A percentile compares a stretch with the other conserved stretches of the same genome.
Evolutionary conservation across 2,113 vertebrate genomes (phyloP).

Genomic region (Bolborhynchus lineola): DNA sequence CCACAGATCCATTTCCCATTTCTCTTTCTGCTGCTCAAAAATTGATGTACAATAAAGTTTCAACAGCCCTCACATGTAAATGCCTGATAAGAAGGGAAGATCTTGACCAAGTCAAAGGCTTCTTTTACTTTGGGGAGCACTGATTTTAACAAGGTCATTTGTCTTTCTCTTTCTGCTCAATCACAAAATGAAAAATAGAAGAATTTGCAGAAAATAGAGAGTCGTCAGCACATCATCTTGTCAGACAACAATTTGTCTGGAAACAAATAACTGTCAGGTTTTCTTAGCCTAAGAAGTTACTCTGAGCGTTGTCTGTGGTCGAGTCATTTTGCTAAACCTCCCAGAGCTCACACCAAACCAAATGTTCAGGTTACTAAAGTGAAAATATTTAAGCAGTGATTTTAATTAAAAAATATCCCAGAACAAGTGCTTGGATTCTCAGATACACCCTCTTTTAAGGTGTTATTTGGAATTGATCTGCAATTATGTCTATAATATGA

Average conservation of each 20-base stretch:
- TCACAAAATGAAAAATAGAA: constrained; percentile 23
- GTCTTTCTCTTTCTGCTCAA: not conserved
- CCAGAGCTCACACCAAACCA: not conserved
- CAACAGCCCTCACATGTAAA: not conserved
- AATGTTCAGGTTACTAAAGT: not conserved
- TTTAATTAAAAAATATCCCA: not conserved
- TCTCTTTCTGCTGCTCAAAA: constrained; percentile 1
- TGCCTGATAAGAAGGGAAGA: not conserved
- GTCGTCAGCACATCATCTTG: constrained; percentile 1
- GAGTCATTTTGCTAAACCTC: not conserved
- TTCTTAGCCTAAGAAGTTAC: not conserved
- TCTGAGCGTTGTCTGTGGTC: not conserved
- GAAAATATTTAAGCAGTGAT: not conserved
- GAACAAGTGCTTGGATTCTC: not conserved
- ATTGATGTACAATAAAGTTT: not conserved
- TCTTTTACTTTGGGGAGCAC: not conserved
- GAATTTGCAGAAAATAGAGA: constrained; percentile 21
- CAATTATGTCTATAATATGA: not conserved
- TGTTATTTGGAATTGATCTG: not conserved
- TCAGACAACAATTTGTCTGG: not conserved
- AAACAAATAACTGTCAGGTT: not conserved
- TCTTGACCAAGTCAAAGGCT: not conserved
- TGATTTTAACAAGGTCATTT: constrained; percentile 13
- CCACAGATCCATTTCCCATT: not conserved
- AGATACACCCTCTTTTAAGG: not conserved